Conservation (phyloP, 2,888 invertebrate genomes). For the Acheta domesticus region DNA sequence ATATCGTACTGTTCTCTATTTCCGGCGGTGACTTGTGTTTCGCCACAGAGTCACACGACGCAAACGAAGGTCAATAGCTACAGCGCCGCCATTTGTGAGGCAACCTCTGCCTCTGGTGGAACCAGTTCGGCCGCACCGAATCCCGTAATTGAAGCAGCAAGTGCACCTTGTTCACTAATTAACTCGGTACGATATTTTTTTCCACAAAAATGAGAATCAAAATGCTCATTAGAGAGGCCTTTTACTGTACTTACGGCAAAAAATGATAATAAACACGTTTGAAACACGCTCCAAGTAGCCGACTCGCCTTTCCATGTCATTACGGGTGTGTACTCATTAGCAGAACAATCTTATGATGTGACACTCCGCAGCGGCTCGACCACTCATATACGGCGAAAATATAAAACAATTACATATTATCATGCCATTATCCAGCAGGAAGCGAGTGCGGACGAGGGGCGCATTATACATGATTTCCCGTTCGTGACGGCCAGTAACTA, state of each 20-base stretch:
- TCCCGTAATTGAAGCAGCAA: background rate
- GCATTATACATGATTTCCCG: background rate
- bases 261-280: slow-evolving; percentile 18
- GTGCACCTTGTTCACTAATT: background rate
- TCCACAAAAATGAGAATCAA: background rate
- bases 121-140: background rate
- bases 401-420: slow-evolving; percentile 2
- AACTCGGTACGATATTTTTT: background rate
- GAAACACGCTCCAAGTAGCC: slow-evolving; percentile 18
- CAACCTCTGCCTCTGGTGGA: background rate
- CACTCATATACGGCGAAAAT: background rate
- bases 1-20: no score
- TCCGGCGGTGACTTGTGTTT: no score
- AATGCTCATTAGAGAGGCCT: background rate
- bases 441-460: background rate
- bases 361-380: background rate
- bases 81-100: background rate
- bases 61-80: background rate
- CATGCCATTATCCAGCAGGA: slow-evolving; percentile 18
- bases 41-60: no score
- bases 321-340: slow-evolving; percentile 1
- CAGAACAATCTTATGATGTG: slow-evolving; percentile 10
- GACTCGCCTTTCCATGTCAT: background rate
- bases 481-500: background rate
- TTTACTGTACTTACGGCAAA: background rate